Percentiles rank a stretch among this genome's conserved stretches.
phyloP scores from a whole-genome alignment of 1,140 invertebrate species.

The Lepidostoma basale region DNA sequence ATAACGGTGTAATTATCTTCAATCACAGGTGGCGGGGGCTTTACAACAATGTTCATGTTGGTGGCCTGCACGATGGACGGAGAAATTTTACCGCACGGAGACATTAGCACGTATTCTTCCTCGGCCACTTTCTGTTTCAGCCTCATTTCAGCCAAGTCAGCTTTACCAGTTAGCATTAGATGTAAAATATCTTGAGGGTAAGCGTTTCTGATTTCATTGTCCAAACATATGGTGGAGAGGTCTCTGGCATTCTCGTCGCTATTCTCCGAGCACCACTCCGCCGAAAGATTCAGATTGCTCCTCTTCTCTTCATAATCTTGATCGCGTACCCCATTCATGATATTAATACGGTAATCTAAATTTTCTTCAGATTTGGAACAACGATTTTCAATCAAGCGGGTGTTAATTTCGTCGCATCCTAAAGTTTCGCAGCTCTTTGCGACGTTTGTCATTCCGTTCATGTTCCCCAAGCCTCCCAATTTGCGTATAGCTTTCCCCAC shows the following conservation, averaged over 20 bases:
- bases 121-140: constrained; percentile 36
- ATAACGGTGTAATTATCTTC: constrained; percentile 42
- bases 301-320: constrained; percentile 10
- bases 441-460: constrained; percentile 3
- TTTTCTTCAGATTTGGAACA: constrained; percentile 42
- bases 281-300: constrained; percentile 23
- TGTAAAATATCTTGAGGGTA: constrained; percentile 40
- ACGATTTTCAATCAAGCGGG: constrained; percentile 10
- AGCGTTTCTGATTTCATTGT: constrained; percentile 33
- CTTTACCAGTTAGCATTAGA: constrained; percentile 30
- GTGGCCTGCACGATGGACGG: background rate
- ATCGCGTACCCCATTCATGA: constrained; percentile 2
- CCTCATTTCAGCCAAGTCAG: constrained; percentile 18
- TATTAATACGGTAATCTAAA: constrained; percentile 19
- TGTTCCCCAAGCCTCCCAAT: constrained; percentile 15
- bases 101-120: constrained; percentile 41
- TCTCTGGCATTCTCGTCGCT: constrained; percentile 39
- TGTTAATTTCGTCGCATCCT: constrained; percentile 10
- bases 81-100: constrained; percentile 20
- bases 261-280: constrained; percentile 29
- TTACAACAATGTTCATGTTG: background rate
- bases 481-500: constrained; percentile 34
- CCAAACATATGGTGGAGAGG: constrained; percentile 35
- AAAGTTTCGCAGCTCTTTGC: constrained; percentile 41
- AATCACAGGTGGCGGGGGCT: background rate